These are phyloP conservation scores for Drosophila kanekoi DNA, from an alignment of 2,888 invertebrate species.

Conservation along the genomic window DNA sequence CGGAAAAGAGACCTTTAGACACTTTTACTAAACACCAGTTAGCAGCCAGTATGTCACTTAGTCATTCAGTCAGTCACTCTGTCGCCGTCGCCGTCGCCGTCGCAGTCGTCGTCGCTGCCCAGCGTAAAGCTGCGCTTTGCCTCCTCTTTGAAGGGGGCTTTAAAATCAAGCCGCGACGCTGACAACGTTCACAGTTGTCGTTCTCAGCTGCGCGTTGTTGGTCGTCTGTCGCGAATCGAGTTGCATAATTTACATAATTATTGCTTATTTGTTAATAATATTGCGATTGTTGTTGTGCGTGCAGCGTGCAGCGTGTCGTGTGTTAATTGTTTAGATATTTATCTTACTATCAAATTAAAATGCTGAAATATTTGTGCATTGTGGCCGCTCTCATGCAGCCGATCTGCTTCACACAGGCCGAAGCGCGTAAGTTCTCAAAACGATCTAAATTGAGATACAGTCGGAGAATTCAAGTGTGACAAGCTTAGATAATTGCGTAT, in stretches of 20 bases:
- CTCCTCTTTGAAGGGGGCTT: conserved; percentile 44
- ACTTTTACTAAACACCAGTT: conserved; percentile 29
- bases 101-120: no score
- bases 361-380: conserved; percentile 56
- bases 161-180: conserved; percentile 57
- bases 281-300: conserved; percentile 1
- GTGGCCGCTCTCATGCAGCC: conserved; percentile 44
- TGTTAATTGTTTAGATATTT: conserved; percentile 7
- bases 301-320: conserved; percentile 5
- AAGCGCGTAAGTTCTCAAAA: conserved; percentile 59
- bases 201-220: conserved; percentile 62
- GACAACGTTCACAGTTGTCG: conserved; percentile 58
- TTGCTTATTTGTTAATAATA: neutral
- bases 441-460: neutral
- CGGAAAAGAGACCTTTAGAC: conserved; percentile 37
- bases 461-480: neutral
- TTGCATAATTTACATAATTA: conserved; percentile 18
- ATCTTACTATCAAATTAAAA: conserved; percentile 15
- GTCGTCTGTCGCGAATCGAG: conserved; percentile 43
- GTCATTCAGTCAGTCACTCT: conserved; percentile 15
- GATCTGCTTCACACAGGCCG: conserved; percentile 37
- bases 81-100: conserved; percentile 11
- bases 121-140: conserved; percentile 30
- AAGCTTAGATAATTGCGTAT: neutral
- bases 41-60: conserved; percentile 29